phyloP scores from a whole-genome alignment of 2,888 invertebrate species.

The Agrochola lychnidis region DNA sequence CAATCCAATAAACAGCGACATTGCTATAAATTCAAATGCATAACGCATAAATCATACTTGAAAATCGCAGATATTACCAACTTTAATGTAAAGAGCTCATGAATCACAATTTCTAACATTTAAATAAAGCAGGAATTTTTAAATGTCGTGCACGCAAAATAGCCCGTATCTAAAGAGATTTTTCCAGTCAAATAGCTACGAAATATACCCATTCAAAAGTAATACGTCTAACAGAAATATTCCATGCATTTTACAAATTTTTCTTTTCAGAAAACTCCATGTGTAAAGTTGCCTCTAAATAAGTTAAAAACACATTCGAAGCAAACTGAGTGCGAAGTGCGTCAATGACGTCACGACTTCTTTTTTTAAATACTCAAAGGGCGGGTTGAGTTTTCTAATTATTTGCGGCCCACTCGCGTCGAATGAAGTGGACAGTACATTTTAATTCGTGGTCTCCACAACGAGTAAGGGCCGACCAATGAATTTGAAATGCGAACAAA shows the following conservation, averaged over 20 bases:
- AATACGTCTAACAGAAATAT: constrained; percentile 36
- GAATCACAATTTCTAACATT: constrained; percentile 49
- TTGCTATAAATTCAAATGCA: constrained; percentile 36
- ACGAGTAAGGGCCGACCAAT: constrained; percentile 64
- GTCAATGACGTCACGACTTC: constrained; percentile 51
- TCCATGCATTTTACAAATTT: constrained; percentile 14
- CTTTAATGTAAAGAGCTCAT: constrained; percentile 38
- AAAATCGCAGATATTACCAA: constrained; percentile 38
- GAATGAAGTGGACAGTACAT: constrained; percentile 71
- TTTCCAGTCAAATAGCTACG: constrained; percentile 37
- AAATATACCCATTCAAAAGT: constrained; percentile 15
- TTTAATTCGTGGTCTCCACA: constrained; percentile 67
- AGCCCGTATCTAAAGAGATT: constrained; percentile 24
- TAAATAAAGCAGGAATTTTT: constrained; percentile 49
- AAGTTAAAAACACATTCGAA: constrained; percentile 47
- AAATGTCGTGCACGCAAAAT: constrained; percentile 18
- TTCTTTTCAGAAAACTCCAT: constrained; percentile 44
- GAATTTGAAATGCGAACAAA: constrained; percentile 63
- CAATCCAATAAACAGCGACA: constrained; percentile 33
- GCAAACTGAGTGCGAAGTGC: constrained; percentile 49
- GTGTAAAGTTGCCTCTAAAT: constrained; percentile 48
- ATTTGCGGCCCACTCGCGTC: constrained; percentile 67
- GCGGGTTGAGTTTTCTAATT: constrained; percentile 70
- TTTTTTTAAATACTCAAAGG: constrained; percentile 56
- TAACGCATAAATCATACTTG: constrained; percentile 41